Base-by-base conservation (phyloP, 2,113 vertebrate species). In the Diglossa brunneiventris region DNA sequence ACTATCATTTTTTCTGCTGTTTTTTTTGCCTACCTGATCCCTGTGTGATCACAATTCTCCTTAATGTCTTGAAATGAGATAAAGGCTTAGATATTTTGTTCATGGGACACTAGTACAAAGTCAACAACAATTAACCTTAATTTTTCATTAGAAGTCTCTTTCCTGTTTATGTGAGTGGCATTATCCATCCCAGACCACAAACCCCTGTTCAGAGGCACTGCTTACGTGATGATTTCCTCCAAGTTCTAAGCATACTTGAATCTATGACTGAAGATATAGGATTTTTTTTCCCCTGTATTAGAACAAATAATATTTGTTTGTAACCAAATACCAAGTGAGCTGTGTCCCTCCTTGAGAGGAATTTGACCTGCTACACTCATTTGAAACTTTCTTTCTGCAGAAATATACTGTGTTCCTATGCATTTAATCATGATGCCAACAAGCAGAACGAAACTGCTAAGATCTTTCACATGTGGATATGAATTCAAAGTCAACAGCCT, bases 91-190 rank as follows among this genome's bases (percentile, higher is more conserved):
- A 55, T 10, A 70, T 82, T 39, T 16, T 13, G 14, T 67, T 90
- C 28, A 27, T 19, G 9, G 30, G 14, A 59, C n/a, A 58, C 4
- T 28, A 84, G 7, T 6, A 70, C 11, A 50, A 74, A 75, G 7
- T 49, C 42, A 75, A 4, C 13, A 42, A 31, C 30, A 86, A 50
- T 28, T 66, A 84, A 62, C 22, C 33, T 77, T 33, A 49, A 0
- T 41, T 93, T 74, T 78, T 47, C 42, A 6, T 15, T 18, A 15
- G 4, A 30, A 47, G 23, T 52, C 3, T 75, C 10, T 63, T 23
- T 68, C n/a, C 21, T 81, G 23, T 33, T 80, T 87, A 20, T 0
- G 0, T 37, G 11, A 8, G 2, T 0, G 4, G 10, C 33, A 28
- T 66, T 70, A 66, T 44, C 26, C 33, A 73, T 52, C n/a, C n/a